Conservation (phyloP, 2,888 invertebrate genomes). For the Shargacucullia verbasci region DNA sequence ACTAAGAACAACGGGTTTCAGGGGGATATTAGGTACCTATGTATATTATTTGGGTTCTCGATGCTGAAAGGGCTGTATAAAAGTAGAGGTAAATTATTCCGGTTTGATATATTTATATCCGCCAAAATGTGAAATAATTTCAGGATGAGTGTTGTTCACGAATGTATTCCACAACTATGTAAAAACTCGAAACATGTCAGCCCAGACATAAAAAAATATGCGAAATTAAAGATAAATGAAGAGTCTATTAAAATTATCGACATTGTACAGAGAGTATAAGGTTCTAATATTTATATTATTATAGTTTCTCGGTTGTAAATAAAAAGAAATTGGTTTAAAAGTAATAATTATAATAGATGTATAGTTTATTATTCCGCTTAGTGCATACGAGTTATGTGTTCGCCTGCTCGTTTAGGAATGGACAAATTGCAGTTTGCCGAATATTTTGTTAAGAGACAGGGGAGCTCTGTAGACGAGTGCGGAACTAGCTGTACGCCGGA, state of each 20-base stretch:
- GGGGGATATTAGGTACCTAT: no score
- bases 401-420: conserved; percentile 49
- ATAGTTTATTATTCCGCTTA: conserved; percentile 63
- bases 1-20: no score
- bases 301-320: conserved; percentile 74
- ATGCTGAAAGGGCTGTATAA: conserved; percentile 22
- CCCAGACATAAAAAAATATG: conserved; percentile 35
- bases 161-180: conserved; percentile 19
- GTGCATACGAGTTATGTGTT: conserved; percentile 54
- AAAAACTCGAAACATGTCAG: conserved; percentile 31
- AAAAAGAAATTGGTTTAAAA: conserved; percentile 72
- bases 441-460: conserved; percentile 39
- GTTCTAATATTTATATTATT: conserved; percentile 80
- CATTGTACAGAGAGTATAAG: conserved; percentile 84
- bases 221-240: conserved; percentile 52
- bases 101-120: conserved; percentile 33
- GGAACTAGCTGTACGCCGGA: background rate
- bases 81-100: conserved; percentile 29
- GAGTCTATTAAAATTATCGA: conserved; percentile 73
- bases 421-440: conserved; percentile 51
- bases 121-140: conserved; percentile 26
- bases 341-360: conserved; percentile 62
- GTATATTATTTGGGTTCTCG: conserved; percentile 34
- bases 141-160: conserved; percentile 17
- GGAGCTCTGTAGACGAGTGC: conserved; percentile 14